Evolutionary conservation across 2,888 invertebrate species (phyloP), one percentile per base, ranked within the genome.

Genomic region (Andricus curvator): DNA sequence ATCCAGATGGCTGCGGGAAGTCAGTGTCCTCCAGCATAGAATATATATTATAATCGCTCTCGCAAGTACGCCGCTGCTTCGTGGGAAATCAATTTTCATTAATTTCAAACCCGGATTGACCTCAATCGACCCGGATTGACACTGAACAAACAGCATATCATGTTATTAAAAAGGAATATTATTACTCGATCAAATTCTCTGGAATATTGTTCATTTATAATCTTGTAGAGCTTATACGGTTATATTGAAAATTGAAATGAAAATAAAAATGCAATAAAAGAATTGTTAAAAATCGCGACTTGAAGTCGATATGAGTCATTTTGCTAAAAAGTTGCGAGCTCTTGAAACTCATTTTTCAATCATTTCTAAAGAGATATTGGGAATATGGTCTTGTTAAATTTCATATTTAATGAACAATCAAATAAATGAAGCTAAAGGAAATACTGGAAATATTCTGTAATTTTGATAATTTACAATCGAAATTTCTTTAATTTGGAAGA

Each of bases 1-100:
- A 74, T 74, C 74, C 74, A 74, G 74, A 74, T 74, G 74, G 74
- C 74, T 56, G 37, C 37, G 20, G 33, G 74, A 74, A 74, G 56
- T 74, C 74, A 74, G 33, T 74, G 56, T 74, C 74, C 74, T 74
- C 22, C 25, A 62, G 44, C 25, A 20, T 33, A 25, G 44, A 56
- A 29, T 51, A 56, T 51, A 33, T 37, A n/a, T 51, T 25, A 70
- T 70, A 70, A 51, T 56, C 56, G 56, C 48, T n/a, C 5, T 51
- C 25, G n/a, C 33, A 37, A 74, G 74, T 74, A n/a, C n/a, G 51
- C 56, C 4, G 51, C 51, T 29, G 29, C 17, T 70, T 51, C 51
- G 51, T 70, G 51, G 51, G 33, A 70, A 70, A 51, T 70, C 51
- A 70, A 70, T 70, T 70, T 56, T 70, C 51, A 68, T 25, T 25